Evolutionary conservation across 2,888 invertebrate genomes (phyloP).

Genomic region (Rhaphigaster nebulosa): DNA sequence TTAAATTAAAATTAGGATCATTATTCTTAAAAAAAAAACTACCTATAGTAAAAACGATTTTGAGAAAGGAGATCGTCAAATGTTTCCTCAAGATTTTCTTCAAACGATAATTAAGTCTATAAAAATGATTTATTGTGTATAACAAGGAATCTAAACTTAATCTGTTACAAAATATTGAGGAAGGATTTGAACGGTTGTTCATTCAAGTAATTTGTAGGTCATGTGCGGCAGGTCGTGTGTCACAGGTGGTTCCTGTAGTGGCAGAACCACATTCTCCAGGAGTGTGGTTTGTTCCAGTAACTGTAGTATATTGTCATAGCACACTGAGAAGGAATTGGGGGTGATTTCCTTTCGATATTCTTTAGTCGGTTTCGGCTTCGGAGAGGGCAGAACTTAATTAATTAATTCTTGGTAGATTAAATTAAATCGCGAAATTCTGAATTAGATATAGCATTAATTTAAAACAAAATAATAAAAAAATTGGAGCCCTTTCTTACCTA

Average conservation of each 20-base stretch:
- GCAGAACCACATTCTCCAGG: neutral
- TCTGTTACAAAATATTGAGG: neutral
- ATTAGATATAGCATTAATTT: too few relatives aligned
- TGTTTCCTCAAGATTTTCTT: neutral
- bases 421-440: too few relatives aligned
- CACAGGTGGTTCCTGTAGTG: neutral
- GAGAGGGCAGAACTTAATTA: too few relatives aligned
- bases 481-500: too few relatives aligned
- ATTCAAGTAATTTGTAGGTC: neutral
- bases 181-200: neutral
- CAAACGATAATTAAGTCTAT: neutral
- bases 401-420: too few relatives aligned
- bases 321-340: neutral
- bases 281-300: neutral
- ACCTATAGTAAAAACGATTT: too few relatives aligned
- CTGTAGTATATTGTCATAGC: neutral
- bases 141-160: neutral
- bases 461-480: too few relatives aligned
- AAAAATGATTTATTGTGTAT: neutral
- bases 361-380: too few relatives aligned
- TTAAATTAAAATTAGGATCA: too few relatives aligned
- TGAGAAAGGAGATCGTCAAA: too few relatives aligned
- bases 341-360: neutral
- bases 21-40: too few relatives aligned
- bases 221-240: neutral